phyloP scores from a whole-genome alignment of 2,888 invertebrate species.

The Synergus umbraculus region DNA sequence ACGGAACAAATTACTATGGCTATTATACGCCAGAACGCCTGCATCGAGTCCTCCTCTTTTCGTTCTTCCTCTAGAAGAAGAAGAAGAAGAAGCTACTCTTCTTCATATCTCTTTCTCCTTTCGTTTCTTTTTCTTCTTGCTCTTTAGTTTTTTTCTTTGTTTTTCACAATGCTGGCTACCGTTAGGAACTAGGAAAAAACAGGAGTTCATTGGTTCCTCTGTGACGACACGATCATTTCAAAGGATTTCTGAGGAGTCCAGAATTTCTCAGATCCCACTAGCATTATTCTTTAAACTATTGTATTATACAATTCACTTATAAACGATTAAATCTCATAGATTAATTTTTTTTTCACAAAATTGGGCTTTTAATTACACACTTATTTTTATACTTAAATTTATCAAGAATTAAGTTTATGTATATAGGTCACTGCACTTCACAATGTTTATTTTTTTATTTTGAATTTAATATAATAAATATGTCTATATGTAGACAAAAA shows the following conservation, averaged over 20 bases:
- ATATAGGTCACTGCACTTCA: neutral
- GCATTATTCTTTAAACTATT: neutral
- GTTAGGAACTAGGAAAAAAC: neutral
- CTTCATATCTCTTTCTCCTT: slow-evolving; percentile 27
- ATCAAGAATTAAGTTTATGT: neutral
- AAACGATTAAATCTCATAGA: neutral
- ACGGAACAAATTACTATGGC: slow-evolving; percentile 33
- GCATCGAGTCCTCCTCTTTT: slow-evolving; percentile 17
- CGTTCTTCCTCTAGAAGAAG: neutral
- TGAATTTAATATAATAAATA: too few species aligned
- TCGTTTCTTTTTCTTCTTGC: neutral
- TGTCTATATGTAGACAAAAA: neutral
- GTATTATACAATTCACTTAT: neutral
- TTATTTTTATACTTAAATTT: neutral
- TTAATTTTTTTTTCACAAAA: neutral
- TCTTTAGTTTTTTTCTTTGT: neutral
- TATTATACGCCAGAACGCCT: slow-evolving; percentile 1
- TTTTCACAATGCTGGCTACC: neutral
- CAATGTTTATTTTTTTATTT: too few species aligned
- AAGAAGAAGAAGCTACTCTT: neutral
- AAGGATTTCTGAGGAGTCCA: neutral
- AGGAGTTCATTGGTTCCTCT: neutral
- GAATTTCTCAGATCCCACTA: neutral
- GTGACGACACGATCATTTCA: neutral
- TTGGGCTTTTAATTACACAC: neutral